These are phyloP conservation scores for Spea bombifrons DNA, from an alignment of 2,113 vertebrate genomes.

Conservation along the genomic window DNA sequence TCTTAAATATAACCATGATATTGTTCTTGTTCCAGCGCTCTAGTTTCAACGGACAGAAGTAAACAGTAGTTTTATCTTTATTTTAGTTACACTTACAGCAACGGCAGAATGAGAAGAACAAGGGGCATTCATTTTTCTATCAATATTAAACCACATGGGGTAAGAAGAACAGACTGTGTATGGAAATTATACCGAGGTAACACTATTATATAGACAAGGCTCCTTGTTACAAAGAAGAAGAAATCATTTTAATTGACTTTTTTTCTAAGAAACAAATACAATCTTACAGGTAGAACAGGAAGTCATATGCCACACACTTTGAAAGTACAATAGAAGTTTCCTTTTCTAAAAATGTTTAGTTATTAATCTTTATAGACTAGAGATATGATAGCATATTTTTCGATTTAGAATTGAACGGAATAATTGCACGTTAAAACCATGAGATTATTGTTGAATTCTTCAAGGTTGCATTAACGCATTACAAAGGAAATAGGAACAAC, in stretches of 20 bases:
- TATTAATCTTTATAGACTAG: no score
- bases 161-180: conserved; percentile 9
- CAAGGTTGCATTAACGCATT: no score
- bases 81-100: neutral
- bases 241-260: conserved; percentile 43
- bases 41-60: no score
- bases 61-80: no score
- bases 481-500: no score
- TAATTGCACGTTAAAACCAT: no score
- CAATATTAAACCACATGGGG: neutral
- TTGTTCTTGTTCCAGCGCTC: no score
- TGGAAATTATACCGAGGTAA: conserved; percentile 22
- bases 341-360: no score
- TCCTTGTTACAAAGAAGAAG: conserved; percentile 22
- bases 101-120: neutral
- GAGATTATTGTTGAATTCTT: no score
- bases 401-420: no score
- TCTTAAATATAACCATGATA: no score
- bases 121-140: neutral
- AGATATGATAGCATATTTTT: no score
- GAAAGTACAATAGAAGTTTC: conserved; percentile 1
- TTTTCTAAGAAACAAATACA: conserved; percentile 9
- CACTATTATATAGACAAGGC: conserved; percentile 5
- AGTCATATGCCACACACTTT: neutral
- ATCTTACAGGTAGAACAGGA: conserved; percentile 5